phyloP scores from a whole-genome alignment of 2,113 vertebrate species.

The Upupa epops region DNA sequence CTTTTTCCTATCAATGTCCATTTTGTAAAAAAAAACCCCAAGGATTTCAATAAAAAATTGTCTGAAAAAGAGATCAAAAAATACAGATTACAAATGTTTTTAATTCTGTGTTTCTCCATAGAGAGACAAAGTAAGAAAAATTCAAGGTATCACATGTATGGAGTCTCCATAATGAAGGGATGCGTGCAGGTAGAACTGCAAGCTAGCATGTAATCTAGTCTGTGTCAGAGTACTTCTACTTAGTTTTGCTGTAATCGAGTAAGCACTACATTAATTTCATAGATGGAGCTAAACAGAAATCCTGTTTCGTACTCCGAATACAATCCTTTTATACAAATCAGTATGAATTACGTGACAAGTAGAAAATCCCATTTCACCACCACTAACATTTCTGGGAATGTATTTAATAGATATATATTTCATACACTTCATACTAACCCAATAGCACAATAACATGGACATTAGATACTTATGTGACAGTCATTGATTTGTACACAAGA shows the following conservation, averaged over 20 bases:
- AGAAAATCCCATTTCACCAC: neutral
- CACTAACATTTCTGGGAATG: neutral
- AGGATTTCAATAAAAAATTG: neutral
- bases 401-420: neutral
- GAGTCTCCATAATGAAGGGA: neutral
- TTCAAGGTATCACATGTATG: neutral
- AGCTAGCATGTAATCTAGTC: neutral
- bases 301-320: neutral
- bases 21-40: neutral
- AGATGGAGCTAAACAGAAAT: neutral
- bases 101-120: neutral
- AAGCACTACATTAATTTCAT: neutral
- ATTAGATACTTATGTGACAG: neutral
- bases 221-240: neutral
- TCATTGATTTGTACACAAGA: too few species aligned
- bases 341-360: neutral
- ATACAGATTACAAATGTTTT: neutral
- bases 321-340: neutral
- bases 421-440: neutral
- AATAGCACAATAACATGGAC: neutral
- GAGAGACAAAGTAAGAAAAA: neutral
- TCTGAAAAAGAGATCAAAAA: neutral
- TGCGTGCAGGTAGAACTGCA: neutral
- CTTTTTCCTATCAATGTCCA: neutral
- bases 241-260: neutral